phyloP scores from a whole-genome alignment of 2,113 vertebrate genomes.

The Cyprinodon tularosa region DNA sequence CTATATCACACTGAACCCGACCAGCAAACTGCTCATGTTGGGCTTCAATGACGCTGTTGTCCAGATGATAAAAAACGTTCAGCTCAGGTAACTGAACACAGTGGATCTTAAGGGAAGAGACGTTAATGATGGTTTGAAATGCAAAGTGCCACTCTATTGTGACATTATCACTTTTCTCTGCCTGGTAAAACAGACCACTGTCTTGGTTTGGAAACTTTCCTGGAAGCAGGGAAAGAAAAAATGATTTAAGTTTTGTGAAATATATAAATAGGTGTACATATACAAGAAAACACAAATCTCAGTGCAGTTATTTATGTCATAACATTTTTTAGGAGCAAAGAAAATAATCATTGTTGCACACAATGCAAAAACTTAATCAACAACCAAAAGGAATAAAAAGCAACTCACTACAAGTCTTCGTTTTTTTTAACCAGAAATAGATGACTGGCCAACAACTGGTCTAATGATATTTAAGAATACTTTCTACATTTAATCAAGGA shows the following conservation, averaged over 20 bases:
- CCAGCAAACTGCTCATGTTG: constrained; percentile 17
- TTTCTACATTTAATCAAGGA: not conserved
- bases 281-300: not conserved
- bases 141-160: constrained; percentile 9
- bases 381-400: too few species aligned
- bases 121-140: not conserved
- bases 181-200: not conserved
- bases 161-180: not conserved
- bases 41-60: not conserved
- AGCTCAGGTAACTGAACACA: not conserved
- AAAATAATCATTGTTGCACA: not conserved
- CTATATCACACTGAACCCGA: constrained; percentile 11
- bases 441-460: not conserved
- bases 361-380: not conserved
- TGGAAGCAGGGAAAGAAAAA: not conserved
- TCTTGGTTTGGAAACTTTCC: not conserved
- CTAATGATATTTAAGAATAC: not conserved
- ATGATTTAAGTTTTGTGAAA: not conserved
- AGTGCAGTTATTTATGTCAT: not conserved
- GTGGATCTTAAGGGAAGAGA: constrained; percentile 13
- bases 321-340: not conserved
- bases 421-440: too few species aligned
- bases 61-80: constrained; percentile 15
- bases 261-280: not conserved
- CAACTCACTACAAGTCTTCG: too few species aligned